Base-by-base conservation (phyloP, 1,140 invertebrate species). In the Galendromus occidentalis region DNA sequence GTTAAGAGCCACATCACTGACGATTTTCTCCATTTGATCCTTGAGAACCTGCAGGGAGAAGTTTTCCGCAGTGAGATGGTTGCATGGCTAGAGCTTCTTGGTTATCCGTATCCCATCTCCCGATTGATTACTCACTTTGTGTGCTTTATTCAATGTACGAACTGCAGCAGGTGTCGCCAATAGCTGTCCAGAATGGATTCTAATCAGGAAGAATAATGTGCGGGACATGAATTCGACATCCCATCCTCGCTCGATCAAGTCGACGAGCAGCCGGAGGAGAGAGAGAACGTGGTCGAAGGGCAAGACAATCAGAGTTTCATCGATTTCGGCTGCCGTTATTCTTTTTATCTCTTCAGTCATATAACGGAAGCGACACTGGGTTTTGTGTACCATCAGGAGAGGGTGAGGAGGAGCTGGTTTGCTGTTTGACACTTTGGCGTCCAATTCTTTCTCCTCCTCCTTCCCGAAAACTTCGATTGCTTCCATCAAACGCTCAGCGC, bases 401-500 rank as follows among this genome's bases (percentile, higher is more conserved):
- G 79, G 79, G 64, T 87, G 78, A 64, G 85, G 85, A 42, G 82
- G 74, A 14, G 66, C 66, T 17, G 30, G 42, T 22, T 18, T 68
- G 64, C 42, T 22, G 2, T 33, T 29, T 4, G 29, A 55, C 65
- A 12, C 74, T 70, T 69, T 74, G 12, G 69, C 73, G 73, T n/a
- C 67, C 69, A 29, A 67, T 12, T 72, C 22, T 68, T 74, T 76
- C n/a, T 64, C 69, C 44, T 67, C 71, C 68, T 77, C 77, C 70
- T 84, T 80, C 71, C 82, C 80, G n/a, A 83, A 85, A 33, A 91
- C 76, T 64, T 88, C 84, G 42, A 95, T 74, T 72, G 89, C 90
- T 77, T 94, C 91, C 67, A 93, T 77, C 55, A 97, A 81, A 42
- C 84, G 82, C 74, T 95, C 91, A 64, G 89, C 87, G 86, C 84